Conservation (phyloP, 2,888 invertebrate species). For the Spodoptera littoralis region DNA sequence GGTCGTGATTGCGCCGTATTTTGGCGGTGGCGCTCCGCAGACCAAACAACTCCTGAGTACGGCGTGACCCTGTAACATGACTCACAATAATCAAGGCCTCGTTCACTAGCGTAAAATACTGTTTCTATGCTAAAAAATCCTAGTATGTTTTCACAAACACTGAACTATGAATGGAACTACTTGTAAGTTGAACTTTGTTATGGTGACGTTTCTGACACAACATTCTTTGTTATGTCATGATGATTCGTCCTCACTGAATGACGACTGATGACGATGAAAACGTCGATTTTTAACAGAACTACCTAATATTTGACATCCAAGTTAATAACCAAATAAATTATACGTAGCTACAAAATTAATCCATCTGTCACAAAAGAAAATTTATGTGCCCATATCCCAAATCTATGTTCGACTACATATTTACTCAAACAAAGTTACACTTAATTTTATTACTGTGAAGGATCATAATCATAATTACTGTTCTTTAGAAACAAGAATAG, state of each 20-base stretch:
- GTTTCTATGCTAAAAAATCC: conserved; percentile 7
- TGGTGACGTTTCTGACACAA: too few species aligned
- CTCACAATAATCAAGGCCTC: conserved; percentile 67
- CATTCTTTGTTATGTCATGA: too few species aligned
- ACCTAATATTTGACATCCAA: conserved; percentile 26
- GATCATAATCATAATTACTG: not conserved
- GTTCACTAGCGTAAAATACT: conserved; percentile 31
- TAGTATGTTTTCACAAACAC: too few species aligned
- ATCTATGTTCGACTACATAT: conserved; percentile 24
- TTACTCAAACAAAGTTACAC: conserved; percentile 21
- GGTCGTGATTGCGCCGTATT: conserved; percentile 72
- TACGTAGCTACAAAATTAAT: conserved; percentile 34
- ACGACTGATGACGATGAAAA: too few species aligned
- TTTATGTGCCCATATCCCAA: conserved; percentile 24
- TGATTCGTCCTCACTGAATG: too few species aligned
- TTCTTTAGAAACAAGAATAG: conserved; percentile 5
- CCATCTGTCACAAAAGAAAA: conserved; percentile 27
- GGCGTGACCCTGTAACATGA: conserved; percentile 61
- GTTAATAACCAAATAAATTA: conserved; percentile 42
- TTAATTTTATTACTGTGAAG: conserved; percentile 12
- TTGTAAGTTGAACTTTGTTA: too few species aligned
- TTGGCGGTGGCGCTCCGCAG: conserved; percentile 77
- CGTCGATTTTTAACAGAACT: not conserved
- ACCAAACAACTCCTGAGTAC: conserved; percentile 75
- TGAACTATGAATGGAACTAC: too few species aligned